phyloP scores from a whole-genome alignment of 1,140 invertebrate species.

The Polypedilum pembai region DNA sequence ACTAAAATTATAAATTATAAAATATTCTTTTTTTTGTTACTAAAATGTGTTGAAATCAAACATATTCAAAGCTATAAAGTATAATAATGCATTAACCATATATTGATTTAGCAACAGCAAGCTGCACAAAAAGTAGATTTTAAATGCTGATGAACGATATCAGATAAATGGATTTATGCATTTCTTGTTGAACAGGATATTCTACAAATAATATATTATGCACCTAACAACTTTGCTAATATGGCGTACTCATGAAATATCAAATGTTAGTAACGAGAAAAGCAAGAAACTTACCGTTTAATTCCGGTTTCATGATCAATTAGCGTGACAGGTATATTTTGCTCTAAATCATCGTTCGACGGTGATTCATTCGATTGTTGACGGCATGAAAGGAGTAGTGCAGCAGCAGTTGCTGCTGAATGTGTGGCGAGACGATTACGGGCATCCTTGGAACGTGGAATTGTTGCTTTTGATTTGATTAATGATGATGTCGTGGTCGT shows the following conservation, averaged over 20 bases:
- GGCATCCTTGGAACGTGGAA: conserved; percentile 8
- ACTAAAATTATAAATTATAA: too few relatives aligned
- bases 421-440: conserved; percentile 23
- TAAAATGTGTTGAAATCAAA: too few relatives aligned
- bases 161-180: neutral
- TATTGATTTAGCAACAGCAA: too few relatives aligned
- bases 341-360: conserved; percentile 10
- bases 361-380: conserved; percentile 19
- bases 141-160: neutral
- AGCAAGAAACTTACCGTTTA: conserved; percentile 20
- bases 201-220: neutral
- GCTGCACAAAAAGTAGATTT: neutral
- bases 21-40: too few relatives aligned
- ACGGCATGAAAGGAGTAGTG: neutral
- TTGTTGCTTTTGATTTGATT: conserved; percentile 23
- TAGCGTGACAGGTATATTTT: conserved; percentile 24
- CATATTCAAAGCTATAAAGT: too few relatives aligned
- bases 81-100: too few relatives aligned
- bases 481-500: conserved; percentile 18
- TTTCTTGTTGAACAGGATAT: conserved; percentile 6
- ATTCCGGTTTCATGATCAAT: conserved; percentile 28
- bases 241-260: neutral
- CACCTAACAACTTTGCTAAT: neutral
- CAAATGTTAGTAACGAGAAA: neutral
- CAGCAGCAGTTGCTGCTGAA: conserved; percentile 4